Conservation (phyloP, 2,797 vertebrate genomes). For the Pachyuromys duprasi region DNA sequence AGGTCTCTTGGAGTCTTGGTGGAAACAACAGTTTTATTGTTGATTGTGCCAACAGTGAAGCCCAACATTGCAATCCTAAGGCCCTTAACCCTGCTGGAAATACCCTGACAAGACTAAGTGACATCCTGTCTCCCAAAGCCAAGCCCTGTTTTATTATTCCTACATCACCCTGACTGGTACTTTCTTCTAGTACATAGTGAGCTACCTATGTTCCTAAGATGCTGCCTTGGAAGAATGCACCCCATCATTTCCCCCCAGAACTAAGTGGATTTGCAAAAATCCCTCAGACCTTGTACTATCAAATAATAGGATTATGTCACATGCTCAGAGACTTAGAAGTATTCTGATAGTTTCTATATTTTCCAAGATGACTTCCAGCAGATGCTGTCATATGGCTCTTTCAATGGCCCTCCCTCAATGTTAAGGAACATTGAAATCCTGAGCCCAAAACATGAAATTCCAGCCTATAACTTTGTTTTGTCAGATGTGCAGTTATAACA, state of each 20-base stretch:
- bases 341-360: background rate
- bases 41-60: background rate
- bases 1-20: background rate
- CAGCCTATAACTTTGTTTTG: too few relatives aligned
- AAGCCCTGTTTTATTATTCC: background rate
- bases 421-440: too few relatives aligned
- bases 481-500: background rate
- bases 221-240: background rate
- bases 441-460: too few relatives aligned
- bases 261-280: slow-evolving; percentile 1
- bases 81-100: background rate
- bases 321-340: background rate
- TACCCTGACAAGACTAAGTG: background rate
- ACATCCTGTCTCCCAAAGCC: background rate
- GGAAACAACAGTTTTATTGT: background rate
- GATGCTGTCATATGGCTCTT: background rate
- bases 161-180: background rate
- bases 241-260: slow-evolving; percentile 15
- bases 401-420: background rate
- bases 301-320: background rate
- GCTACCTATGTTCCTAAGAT: background rate
- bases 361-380: background rate
- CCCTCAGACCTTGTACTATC: background rate
- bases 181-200: background rate
- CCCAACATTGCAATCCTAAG: background rate